Evolutionary conservation across 2,888 invertebrate genomes (phyloP).

Genomic region (Caenorhabditis sp.): DNA sequence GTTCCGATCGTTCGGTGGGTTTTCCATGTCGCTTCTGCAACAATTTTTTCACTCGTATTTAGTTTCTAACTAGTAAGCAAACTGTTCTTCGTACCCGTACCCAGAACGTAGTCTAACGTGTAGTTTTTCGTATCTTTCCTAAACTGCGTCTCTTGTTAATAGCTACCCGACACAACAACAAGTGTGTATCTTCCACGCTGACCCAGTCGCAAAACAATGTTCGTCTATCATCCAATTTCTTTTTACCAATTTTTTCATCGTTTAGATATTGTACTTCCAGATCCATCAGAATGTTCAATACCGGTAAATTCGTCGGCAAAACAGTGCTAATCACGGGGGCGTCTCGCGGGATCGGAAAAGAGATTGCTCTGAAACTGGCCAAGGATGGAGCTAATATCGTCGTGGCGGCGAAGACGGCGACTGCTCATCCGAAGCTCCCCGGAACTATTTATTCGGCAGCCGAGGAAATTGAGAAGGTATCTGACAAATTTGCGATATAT

Average conservation of each 20-base stretch:
- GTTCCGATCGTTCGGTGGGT: background rate
- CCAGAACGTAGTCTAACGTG: slow-evolving; percentile 25
- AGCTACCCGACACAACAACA: slow-evolving; percentile 18
- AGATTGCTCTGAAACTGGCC: slow-evolving; percentile 65
- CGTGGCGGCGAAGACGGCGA: slow-evolving; percentile 92
- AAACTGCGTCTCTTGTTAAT: slow-evolving; percentile 20
- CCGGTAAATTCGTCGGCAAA: slow-evolving; percentile 62
- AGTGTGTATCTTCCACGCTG: background rate
- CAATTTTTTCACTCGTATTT: background rate
- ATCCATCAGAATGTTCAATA: slow-evolving; percentile 39
- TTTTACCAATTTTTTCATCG: background rate
- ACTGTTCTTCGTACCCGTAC: slow-evolving; percentile 2
- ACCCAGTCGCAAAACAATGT: background rate
- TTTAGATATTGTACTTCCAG: background rate
- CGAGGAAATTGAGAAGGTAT: slow-evolving; percentile 85
- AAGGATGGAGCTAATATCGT: slow-evolving; percentile 91
- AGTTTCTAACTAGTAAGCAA: background rate
- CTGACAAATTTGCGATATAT: background rate
- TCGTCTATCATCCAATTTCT: background rate
- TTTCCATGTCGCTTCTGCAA: too few species aligned
- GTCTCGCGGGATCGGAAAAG: slow-evolving; percentile 68
- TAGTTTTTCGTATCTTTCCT: slow-evolving; percentile 1
- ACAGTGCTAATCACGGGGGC: slow-evolving; percentile 66
- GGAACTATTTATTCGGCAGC: slow-evolving; percentile 93
- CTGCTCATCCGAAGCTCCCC: slow-evolving; percentile 90